Evolutionary conservation across 2,797 vertebrate genomes (phyloP).

Genomic region (Neosalanx taihuensis): DNA sequence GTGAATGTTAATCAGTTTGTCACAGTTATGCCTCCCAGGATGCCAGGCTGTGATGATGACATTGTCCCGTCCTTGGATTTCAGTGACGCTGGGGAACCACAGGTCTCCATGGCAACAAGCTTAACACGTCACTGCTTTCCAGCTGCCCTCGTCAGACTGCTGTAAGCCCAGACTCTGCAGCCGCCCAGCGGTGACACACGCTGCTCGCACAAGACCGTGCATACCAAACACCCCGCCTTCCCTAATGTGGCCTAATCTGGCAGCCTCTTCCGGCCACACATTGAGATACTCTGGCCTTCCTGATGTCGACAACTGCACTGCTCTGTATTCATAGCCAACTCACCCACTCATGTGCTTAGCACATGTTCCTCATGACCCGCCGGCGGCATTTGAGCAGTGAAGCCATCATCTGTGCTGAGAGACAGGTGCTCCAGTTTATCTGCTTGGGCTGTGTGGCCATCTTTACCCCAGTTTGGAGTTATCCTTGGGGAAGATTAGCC

Average conservation of each 20-base stretch:
- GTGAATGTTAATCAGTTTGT: constrained; percentile 20
- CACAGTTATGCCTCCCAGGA: constrained; percentile 41
- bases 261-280: not conserved
- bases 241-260: not conserved
- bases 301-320: too few species aligned
- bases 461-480: constrained; percentile 63
- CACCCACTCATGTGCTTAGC: too few species aligned
- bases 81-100: constrained; percentile 63
- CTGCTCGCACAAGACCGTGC: constrained; percentile 29
- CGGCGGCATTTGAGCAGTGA: too few species aligned
- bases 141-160: constrained; percentile 70
- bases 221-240: not conserved
- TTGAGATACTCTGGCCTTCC: not conserved
- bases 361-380: too few species aligned
- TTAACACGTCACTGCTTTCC: constrained; percentile 74
- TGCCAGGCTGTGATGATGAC: constrained; percentile 52
- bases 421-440: too few species aligned
- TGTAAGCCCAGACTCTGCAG: constrained; percentile 62
- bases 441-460: not conserved
- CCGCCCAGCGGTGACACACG: constrained; percentile 46
- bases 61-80: constrained; percentile 75
- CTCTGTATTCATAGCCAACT: too few species aligned
- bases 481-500: constrained; percentile 64
- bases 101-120: constrained; percentile 77
- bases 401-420: too few species aligned